phyloP scores from a whole-genome alignment of 2,888 invertebrate genomes.

The Lordiphosa andalusiaca region DNA sequence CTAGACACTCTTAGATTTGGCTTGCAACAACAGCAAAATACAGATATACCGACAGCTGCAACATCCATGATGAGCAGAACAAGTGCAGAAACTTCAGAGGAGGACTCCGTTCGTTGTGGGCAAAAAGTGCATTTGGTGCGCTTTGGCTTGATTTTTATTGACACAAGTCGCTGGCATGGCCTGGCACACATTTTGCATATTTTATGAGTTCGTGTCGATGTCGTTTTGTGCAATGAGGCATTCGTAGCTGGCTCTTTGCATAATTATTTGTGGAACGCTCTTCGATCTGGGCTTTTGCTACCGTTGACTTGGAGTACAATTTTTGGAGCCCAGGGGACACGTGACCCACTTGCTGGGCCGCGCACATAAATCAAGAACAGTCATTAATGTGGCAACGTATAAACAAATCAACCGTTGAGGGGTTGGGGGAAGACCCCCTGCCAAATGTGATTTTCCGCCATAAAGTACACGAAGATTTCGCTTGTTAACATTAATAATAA shows the following conservation, averaged over 20 bases:
- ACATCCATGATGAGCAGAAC: constrained; percentile 53
- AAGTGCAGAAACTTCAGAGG: constrained; percentile 46
- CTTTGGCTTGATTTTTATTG: constrained; percentile 73
- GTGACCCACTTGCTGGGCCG: constrained; percentile 59
- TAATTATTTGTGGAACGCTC: constrained; percentile 62
- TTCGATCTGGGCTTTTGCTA: constrained; percentile 20
- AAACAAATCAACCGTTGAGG: constrained; percentile 37
- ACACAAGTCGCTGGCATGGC: constrained; percentile 71
- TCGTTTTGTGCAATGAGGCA: constrained; percentile 55
- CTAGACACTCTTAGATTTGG: constrained; percentile 74
- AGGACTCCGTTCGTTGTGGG: constrained; percentile 29
- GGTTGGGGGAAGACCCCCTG: constrained; percentile 58
- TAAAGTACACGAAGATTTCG: constrained; percentile 65
- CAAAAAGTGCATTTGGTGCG: constrained; percentile 47
- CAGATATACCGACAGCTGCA: constrained; percentile 43
- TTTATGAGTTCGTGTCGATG: constrained; percentile 75
- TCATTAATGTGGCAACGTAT: constrained; percentile 49
- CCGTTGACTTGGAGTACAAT: constrained; percentile 26
- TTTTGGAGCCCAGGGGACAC: constrained; percentile 65
- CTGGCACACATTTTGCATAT: constrained; percentile 76
- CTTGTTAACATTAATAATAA: constrained; percentile 77
- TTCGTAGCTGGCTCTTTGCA: constrained; percentile 67
- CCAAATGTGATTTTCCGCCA: constrained; percentile 63
- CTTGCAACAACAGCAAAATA: constrained; percentile 31
- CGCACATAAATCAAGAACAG: constrained; percentile 66